These are phyloP conservation scores for Amphiprion ocellaris DNA, from an alignment of 2,113 vertebrate genomes.

Conservation along the genomic window DNA sequence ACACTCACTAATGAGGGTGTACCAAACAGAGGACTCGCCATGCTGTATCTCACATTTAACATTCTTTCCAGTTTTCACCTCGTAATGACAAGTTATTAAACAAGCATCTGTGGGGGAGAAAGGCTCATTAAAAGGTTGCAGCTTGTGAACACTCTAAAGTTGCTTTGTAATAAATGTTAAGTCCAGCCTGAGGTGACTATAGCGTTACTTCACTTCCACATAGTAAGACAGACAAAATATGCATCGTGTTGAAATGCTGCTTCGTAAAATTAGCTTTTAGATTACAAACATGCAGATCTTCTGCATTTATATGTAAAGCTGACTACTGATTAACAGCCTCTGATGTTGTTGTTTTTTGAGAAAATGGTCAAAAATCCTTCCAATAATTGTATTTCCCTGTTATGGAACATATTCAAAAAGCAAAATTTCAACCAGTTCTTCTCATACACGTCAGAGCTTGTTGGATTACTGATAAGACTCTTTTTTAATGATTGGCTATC, in stretches of 20 bases:
- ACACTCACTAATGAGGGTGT: not conserved
- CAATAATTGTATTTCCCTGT: too few relatives aligned
- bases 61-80: slow-evolving; percentile 18
- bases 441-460: not conserved
- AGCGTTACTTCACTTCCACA: not conserved
- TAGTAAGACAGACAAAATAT: not conserved
- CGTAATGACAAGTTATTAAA: not conserved
- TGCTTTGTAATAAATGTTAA: not conserved
- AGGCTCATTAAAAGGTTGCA: slow-evolving; percentile 6
- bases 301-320: too few relatives aligned
- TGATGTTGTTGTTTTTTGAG: too few relatives aligned
- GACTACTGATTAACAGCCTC: too few relatives aligned
- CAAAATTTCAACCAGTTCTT: too few relatives aligned
- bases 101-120: not conserved
- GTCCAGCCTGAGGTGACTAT: not conserved
- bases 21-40: not conserved
- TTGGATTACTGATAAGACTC: not conserved
- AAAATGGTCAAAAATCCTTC: too few relatives aligned
- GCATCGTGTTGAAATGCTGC: not conserved
- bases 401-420: not conserved
- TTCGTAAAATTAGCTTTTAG: not conserved
- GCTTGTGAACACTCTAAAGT: slow-evolving; percentile 1
- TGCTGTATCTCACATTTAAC: not conserved
- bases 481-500: slow-evolving; percentile 11
- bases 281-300: too few relatives aligned